Evolutionary conservation across 2,797 vertebrate species (phyloP), one percentile per base, ranked within the genome.

Genomic region (Coregonus ussuriensis): DNA sequence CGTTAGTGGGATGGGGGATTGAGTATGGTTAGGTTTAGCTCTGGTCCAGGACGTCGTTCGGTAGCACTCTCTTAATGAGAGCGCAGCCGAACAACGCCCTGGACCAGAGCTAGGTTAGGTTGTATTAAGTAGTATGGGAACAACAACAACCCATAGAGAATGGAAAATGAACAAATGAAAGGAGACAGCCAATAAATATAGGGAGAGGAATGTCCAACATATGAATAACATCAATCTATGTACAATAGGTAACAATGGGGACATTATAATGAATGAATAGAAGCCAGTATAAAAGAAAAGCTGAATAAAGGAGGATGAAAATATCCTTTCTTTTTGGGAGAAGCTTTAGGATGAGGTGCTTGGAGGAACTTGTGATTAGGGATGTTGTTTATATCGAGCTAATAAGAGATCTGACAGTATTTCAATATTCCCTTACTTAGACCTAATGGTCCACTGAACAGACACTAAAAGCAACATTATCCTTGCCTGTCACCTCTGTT

Each of bases 1-100:
- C 89, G 86, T 97, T 98, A 98, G 93, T 96, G 93, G 91, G 79
- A 77, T 3, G 59, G 54, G 84, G 73, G 85, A 82, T 47, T 72
- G 25, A 3, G 74, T 35, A 78, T 62, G 77, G 72, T 74, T 33
- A 66, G 66, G 63, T 74, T 52, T 63, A 29, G 59, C 21, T 47
- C 3, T 47, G 41, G 41, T 47, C 41, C 41, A 47, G 41, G 9
- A 47, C 9, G 41, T 62, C 6, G 6, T n/a, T 5, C 6, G 56
- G 18, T 6, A 25, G 25, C 25, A 25, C 25, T 25, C 25, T 25
- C 25, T 25, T 25, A 25, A 25, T 25, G 31, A 33, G 31, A 62
- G 21, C 7, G 21, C 59, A 11, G 59, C 11, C 59, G 11, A 63
- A 63, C 1, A 11, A 63, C 21, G 3, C 25, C 59, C 21, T 63